Percentiles rank a stretch among this genome's conserved stretches.
phyloP scores from a whole-genome alignment of 2,888 invertebrate genomes.

The Cheilosia pagana region DNA sequence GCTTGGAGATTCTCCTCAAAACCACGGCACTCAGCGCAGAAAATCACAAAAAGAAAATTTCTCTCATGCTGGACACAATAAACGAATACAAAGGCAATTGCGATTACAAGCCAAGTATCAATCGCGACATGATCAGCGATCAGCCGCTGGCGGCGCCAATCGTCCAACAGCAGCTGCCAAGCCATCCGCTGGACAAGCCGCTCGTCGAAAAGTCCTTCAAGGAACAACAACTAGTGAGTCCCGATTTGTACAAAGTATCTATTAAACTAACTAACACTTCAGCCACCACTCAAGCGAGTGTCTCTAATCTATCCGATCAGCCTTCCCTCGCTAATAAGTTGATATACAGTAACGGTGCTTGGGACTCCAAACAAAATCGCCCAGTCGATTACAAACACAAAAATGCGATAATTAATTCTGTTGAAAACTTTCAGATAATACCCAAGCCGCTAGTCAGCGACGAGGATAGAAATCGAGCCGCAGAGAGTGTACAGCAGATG shows the following conservation, averaged over 20 bases:
- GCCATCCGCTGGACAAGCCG: slow-evolving; percentile 77
- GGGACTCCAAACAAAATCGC: slow-evolving; percentile 42
- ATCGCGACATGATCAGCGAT: slow-evolving; percentile 30
- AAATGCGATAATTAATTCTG: slow-evolving; percentile 82
- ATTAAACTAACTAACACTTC: slow-evolving; percentile 80
- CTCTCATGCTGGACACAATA: slow-evolving; percentile 63
- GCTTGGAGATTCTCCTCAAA: slow-evolving; percentile 79
- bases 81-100: slow-evolving; percentile 75
- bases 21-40: slow-evolving; percentile 76
- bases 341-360: slow-evolving; percentile 43
- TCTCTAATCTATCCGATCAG: slow-evolving; percentile 50
- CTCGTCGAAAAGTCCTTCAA: slow-evolving; percentile 81
- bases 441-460: slow-evolving; percentile 79
- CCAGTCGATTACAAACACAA: slow-evolving; percentile 58
- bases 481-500: slow-evolving; percentile 75
- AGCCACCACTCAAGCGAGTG: slow-evolving; percentile 61
- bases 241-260: slow-evolving; percentile 82
- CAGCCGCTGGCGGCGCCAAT: slow-evolving; percentile 41
- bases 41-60: slow-evolving; percentile 70
- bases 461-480: slow-evolving; percentile 76
- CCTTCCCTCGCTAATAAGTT: slow-evolving; percentile 44
- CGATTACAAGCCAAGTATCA: slow-evolving; percentile 68
- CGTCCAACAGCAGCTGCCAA: slow-evolving; percentile 27
- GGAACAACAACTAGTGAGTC: slow-evolving; percentile 83
- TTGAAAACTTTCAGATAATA: slow-evolving; percentile 84